Evolutionary conservation across 2,113 vertebrate species (phyloP), one percentile per base, ranked within the genome.

Genomic region (Limanda limanda): DNA sequence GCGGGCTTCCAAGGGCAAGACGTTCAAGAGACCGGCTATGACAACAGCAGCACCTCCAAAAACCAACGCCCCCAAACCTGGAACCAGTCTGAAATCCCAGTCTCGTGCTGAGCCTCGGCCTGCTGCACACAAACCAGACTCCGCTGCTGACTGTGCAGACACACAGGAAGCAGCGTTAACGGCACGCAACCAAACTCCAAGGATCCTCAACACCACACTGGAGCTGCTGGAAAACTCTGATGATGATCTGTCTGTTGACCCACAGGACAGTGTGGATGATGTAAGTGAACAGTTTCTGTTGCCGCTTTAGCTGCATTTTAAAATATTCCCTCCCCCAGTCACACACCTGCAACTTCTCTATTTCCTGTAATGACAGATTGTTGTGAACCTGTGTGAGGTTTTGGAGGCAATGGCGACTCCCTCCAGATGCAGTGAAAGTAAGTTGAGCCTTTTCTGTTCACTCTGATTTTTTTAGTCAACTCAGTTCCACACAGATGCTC

Each of bases 1-100:
- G 97, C 91, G 90, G 59, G 83, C 94, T 25, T 90, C 88, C n/a
- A 97, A 94, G 87, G 96, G 96, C 0, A 97, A 91, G 85, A 83
- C 86, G 4, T 87, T 94, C 9, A 97, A 95, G 83, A 95, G 95
- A 51, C 95, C 95, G 4, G 90, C 95, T 4, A 74, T 88, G 82
- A 6, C 73, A 0, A 62, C 86, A 15, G 66, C 64, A 8, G 57
- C 45, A 10, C 14, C 57, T 5, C 2, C 77, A 42, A 86, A 71
- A 68, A 56, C 52, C 7, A 93, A 76, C 63, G 23, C 25, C 10
- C 55, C 69, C 17, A 88, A 88, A 64, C 64, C 72, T 1, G 9
- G 31, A 25, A 42, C 42, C 9, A 5, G 47, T 9, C 11, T 56
- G n/a, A 69, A 83, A 52, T 45, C 64, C 15, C 56, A 56, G 18